phyloP scores from a whole-genome alignment of 1,140 invertebrate genomes.

The Pseudomyrmex sp. region DNA sequence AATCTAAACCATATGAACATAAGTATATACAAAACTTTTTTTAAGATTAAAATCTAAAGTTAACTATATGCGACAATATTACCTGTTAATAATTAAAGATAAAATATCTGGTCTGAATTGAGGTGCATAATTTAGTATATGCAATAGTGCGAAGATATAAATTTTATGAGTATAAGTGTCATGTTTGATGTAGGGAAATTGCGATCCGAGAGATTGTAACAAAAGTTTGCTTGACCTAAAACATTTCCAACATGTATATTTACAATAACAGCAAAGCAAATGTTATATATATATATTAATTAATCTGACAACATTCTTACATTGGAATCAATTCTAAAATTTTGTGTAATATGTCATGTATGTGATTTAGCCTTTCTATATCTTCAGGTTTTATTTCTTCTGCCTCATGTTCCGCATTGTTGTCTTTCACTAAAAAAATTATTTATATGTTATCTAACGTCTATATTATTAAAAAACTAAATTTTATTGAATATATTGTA shows the following conservation, averaged over 20 bases:
- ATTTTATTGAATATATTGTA: constrained; percentile 67
- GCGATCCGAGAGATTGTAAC: constrained; percentile 83
- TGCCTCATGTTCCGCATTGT: constrained; percentile 81
- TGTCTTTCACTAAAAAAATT: constrained; percentile 71
- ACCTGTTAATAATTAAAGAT: constrained; percentile 89
- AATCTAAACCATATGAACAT: constrained; percentile 84
- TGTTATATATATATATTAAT: constrained; percentile 33
- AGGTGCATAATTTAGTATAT: constrained; percentile 88
- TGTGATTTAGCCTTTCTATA: constrained; percentile 83
- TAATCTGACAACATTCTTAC: constrained; percentile 84
- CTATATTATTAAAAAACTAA: constrained; percentile 25
- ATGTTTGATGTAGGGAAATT: constrained; percentile 89
- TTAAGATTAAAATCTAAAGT: constrained; percentile 23
- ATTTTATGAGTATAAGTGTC: constrained; percentile 86
- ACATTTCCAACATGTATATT: constrained; percentile 61
- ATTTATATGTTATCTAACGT: too few relatives aligned
- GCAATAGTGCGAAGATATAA: constrained; percentile 89
- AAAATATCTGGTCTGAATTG: constrained; percentile 87
- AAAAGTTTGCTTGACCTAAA: constrained; percentile 86
- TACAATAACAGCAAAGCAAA: background rate
- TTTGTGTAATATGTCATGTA: constrained; percentile 86
- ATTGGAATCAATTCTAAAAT: constrained; percentile 87
- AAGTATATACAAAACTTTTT: constrained; percentile 47
- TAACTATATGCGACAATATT: constrained; percentile 72
- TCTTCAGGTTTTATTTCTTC: constrained; percentile 83